Evolutionary conservation across 2,888 invertebrate species (phyloP), one percentile per base, ranked within the genome.

Genomic region (Rotaria sp.): DNA sequence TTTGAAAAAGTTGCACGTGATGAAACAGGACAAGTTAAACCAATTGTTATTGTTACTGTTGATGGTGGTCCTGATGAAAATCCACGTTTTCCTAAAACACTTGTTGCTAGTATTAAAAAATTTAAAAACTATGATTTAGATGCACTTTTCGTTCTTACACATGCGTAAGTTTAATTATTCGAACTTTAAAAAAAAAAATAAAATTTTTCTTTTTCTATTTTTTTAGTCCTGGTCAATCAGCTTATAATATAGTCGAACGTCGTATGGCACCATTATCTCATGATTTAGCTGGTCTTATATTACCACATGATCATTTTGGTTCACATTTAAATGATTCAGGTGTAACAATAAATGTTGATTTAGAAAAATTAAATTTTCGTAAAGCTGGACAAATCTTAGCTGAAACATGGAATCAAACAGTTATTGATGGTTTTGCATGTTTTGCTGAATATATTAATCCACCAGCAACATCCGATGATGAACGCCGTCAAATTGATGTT

Each of bases 1-100:
- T 80, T 80, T n/a, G 80, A 80, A 80, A 80, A 80, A 80, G 80
- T 80, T 15, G 80, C 80, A 80, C 80, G 80, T 45, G 80, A 80
- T 45, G 45, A 80, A n/a, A 80, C 41, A n/a, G 80, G 80, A 45
- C 26, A 45, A 45, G 80, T 80, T n/a, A 80, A 80, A 45, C 80
- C 80, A 11, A 80, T 80, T 26, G 80, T 80, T 35, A 67, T 67
- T 35, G 67, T 67, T 21, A 67, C 67, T 30, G 67, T 67, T 21
- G 67, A 67, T 67, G 67, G 67, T 67, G 67, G 67, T 67, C 67
- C 67, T 21, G 67, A 67, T 67, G 67, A 67, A 67, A 67, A 67
- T 21, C 67, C 67, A 67, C 67, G 67, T 67, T 67, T 67, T 35
- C 67, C 67, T 21, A 67, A 67, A 35, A 67, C 67, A 67, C 67